A percentile compares a stretch with the other conserved stretches of the same genome.
Conservation (phyloP, 2,888 invertebrate species). For the Aleiodes leptofemur region DNA sequence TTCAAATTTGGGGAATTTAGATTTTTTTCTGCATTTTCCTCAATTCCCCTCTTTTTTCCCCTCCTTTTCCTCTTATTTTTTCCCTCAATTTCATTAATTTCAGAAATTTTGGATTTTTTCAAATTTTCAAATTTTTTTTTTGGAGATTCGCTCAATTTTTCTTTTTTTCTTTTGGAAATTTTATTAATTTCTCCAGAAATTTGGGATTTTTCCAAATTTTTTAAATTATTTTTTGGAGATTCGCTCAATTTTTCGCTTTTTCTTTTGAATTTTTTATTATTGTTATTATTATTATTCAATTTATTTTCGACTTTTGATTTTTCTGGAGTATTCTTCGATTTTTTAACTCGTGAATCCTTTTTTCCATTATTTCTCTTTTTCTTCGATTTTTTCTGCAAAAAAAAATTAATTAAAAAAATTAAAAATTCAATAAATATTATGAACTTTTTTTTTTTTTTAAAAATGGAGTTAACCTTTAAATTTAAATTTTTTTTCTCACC, state of each 20-base stretch:
- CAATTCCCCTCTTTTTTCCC: conserved; percentile 45
- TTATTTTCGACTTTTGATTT: conserved; percentile 71
- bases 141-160: conserved; percentile 31
- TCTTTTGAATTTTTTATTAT: neutral
- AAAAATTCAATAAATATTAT: too few relatives aligned
- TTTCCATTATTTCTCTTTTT: conserved; percentile 43
- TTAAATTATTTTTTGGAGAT: conserved; percentile 35
- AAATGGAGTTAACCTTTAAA: conserved; percentile 43
- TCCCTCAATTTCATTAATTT: conserved; percentile 42
- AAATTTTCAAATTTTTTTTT: conserved; percentile 25
- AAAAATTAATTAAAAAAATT: conserved; percentile 30
- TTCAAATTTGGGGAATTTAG: conserved; percentile 1
- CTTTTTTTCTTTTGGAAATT: conserved; percentile 41
- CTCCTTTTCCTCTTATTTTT: conserved; percentile 39
- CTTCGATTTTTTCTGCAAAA: conserved; percentile 50
- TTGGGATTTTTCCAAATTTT: neutral
- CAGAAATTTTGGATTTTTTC: neutral
- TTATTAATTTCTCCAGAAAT: conserved; percentile 32
- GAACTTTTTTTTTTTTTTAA: too few relatives aligned
- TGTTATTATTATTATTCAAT: conserved; percentile 53
- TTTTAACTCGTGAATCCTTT: neutral
- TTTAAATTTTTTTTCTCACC: conserved; percentile 43
- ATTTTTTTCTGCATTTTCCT: conserved; percentile 47
- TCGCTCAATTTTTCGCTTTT: conserved; percentile 33
- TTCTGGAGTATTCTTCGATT: conserved; percentile 73